Evolutionary conservation across 2,888 invertebrate species (phyloP).

Genomic region (Synanthedon tipuliformis): DNA sequence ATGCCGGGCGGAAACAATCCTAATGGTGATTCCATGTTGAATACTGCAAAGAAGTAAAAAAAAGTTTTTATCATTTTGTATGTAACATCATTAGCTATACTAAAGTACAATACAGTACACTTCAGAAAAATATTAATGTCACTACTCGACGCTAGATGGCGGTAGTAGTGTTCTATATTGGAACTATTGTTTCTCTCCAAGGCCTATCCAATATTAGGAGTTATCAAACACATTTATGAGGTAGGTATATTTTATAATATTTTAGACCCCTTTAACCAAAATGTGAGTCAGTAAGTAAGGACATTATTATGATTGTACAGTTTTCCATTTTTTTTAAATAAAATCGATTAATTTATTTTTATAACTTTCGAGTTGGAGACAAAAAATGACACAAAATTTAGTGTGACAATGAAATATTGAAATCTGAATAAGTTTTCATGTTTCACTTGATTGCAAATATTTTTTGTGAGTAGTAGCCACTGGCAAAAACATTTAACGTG

Average conservation of each 20-base stretch:
- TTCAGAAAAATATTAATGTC: not conserved
- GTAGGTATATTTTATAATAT: not conserved
- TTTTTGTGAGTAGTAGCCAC: not conserved
- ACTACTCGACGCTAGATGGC: slow-evolving; percentile 53
- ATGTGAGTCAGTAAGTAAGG: no score
- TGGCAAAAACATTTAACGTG: not conserved
- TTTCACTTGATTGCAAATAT: not conserved
- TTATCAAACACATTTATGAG: no score
- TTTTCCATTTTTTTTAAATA: no score
- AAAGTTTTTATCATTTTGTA: no score
- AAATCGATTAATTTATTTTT: not conserved
- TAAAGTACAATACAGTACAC: no score
- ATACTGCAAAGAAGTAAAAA: slow-evolving; percentile 66
- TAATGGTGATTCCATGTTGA: slow-evolving; percentile 79
- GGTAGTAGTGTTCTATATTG: slow-evolving; percentile 13
- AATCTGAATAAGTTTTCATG: not conserved
- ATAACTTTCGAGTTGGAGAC: not conserved
- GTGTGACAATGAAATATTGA: not conserved
- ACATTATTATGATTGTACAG: no score
- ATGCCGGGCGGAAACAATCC: slow-evolving; percentile 82
- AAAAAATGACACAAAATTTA: not conserved
- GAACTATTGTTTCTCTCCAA: not conserved
- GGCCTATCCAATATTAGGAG: not conserved
- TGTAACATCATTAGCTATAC: no score
- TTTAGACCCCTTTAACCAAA: not conserved